These are phyloP conservation scores for Ciona savignyi DNA, from an alignment of 23 tunicate genomes.

Conservation along the genomic window DNA sequence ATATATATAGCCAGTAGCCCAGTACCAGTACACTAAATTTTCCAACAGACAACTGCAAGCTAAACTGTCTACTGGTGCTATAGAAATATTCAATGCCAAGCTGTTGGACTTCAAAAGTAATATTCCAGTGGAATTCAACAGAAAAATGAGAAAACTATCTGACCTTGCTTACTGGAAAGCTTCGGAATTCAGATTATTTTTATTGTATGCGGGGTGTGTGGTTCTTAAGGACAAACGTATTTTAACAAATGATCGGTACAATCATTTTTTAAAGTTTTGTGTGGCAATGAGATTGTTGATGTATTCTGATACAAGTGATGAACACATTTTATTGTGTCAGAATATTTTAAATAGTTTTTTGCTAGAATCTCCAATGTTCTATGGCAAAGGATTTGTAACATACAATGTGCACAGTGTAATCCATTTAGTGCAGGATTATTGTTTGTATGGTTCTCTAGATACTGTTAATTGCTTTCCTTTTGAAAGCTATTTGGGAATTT, in stretches of 20 bases:
- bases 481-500: slow-evolving; percentile 1
- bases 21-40: too few species aligned
- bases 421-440: background rate
- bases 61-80: background rate
- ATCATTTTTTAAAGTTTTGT: slow-evolving; percentile 1
- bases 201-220: background rate
- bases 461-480: background rate
- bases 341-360: background rate
- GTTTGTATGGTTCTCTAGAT: background rate
- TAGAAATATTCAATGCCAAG: background rate
- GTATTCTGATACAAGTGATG: background rate
- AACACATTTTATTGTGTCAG: background rate
- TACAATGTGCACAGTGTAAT: slow-evolving; percentile 7
- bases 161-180: slow-evolving; percentile 3
- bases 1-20: too few species aligned
- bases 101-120: background rate
- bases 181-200: background rate
- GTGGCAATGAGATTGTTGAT: background rate
- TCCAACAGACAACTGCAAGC: background rate
- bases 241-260: background rate
- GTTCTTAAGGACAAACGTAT: background rate
- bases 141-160: background rate
- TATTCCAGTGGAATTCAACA: slow-evolving; percentile 1
- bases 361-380: background rate
- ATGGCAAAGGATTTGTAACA: background rate